phyloP scores from a whole-genome alignment of 2,888 invertebrate genomes.

The Eupeodes luniger region DNA sequence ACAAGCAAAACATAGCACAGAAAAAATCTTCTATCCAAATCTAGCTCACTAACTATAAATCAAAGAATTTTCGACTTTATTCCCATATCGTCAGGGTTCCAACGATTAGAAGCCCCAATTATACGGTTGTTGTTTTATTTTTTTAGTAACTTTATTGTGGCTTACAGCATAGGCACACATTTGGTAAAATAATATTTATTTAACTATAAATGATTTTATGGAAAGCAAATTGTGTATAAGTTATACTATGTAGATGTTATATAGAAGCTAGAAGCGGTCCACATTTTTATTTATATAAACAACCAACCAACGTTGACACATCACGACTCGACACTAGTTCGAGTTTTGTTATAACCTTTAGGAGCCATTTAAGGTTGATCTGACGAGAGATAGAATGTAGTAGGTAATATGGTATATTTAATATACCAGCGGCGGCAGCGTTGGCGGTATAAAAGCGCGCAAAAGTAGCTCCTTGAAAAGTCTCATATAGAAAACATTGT shows the following conservation, averaged over 20 bases:
- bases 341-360: conserved; percentile 68
- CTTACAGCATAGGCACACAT: conserved; percentile 1
- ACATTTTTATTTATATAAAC: conserved; percentile 38
- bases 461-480: conserved; percentile 17
- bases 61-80: conserved; percentile 8
- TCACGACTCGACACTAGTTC: conserved; percentile 72
- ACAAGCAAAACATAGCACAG: background rate
- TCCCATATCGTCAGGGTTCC: background rate
- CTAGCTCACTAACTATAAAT: conserved; percentile 3
- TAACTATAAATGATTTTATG: conserved; percentile 35
- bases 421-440: no score
- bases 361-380: conserved; percentile 48
- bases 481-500: background rate
- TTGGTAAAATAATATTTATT: conserved; percentile 18
- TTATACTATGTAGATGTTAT: background rate
- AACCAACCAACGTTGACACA: conserved; percentile 58
- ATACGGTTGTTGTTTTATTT: conserved; percentile 14
- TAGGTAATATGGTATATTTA: no score
- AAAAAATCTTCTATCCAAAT: background rate
- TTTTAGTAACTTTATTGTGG: conserved; percentile 36
- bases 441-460: background rate
- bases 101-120: conserved; percentile 49
- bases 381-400: conserved; percentile 31
- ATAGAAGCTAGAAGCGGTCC: conserved; percentile 29
- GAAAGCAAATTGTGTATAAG: conserved; percentile 15